A percentile compares a stretch with the other conserved stretches of the same genome.
phyloP scores from a whole-genome alignment of 1,140 invertebrate genomes.

The Cyclina sinensis region DNA sequence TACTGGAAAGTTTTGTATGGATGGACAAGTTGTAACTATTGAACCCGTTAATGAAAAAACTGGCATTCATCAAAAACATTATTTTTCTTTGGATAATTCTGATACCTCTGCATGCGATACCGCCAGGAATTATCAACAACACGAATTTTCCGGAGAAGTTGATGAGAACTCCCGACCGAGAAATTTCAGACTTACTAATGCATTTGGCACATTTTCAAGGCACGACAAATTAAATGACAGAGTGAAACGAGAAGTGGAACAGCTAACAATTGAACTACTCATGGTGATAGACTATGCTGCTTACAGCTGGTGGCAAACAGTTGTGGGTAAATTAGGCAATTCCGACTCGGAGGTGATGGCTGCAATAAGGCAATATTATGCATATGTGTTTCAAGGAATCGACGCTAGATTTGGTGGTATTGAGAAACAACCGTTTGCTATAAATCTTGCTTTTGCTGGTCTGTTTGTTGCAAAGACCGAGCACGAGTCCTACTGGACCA shows the following conservation, averaged over 20 bases:
- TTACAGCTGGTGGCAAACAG: constrained; percentile 39
- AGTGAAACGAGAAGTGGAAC: constrained; percentile 32
- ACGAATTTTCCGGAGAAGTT: neutral
- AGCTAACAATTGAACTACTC: constrained; percentile 53
- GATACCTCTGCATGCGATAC: neutral
- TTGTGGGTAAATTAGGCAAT: neutral
- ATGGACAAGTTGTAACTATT: neutral
- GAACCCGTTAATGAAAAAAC: neutral
- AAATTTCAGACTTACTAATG: neutral
- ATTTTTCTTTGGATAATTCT: neutral
- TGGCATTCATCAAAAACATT: neutral
- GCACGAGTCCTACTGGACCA: constrained; percentile 54
- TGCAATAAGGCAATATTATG: constrained; percentile 40
- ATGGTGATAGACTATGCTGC: constrained; percentile 62
- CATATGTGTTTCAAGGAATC: constrained; percentile 52
- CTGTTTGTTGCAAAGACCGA: constrained; percentile 52
- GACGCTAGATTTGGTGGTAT: constrained; percentile 38
- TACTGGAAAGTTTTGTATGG: neutral
- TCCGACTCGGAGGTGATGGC: neutral
- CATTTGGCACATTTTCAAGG: neutral
- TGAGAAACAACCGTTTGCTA: constrained; percentile 4
- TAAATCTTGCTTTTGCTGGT: constrained; percentile 53
- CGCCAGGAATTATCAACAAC: neutral
- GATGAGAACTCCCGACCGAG: neutral
- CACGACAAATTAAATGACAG: constrained; percentile 23